A percentile compares a stretch with the other conserved stretches of the same genome.
These are phyloP conservation scores for Ornithoptera alexandrae DNA, from an alignment of 2,888 invertebrate species.

Conservation along the genomic window DNA sequence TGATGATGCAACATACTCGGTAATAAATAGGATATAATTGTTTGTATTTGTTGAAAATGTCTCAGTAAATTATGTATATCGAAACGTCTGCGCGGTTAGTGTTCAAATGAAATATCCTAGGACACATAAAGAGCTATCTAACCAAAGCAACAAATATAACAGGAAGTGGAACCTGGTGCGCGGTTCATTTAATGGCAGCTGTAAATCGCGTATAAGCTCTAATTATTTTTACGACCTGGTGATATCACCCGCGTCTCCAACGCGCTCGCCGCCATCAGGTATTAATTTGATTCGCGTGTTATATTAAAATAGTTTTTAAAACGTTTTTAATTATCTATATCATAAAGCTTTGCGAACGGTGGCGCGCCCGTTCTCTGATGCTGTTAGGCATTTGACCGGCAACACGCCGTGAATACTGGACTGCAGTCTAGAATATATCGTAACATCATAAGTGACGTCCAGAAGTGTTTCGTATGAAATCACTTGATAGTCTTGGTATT, in stretches of 20 bases:
- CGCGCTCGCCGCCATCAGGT: constrained; percentile 43
- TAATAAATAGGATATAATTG: no score
- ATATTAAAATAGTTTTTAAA: constrained; percentile 34
- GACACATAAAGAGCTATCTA: constrained; percentile 20
- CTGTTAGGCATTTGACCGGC: no score
- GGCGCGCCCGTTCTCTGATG: no score
- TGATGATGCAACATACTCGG: no score
- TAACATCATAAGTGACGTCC: no score
- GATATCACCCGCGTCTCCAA: constrained; percentile 42
- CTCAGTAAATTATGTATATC: constrained; percentile 5
- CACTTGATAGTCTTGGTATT: no score
- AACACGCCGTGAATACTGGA: no score
- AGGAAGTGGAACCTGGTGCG: constrained; percentile 8
- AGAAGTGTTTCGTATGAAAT: no score
- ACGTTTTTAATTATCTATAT: constrained; percentile 42
- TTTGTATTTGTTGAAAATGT: no score
- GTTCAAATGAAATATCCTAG: constrained; percentile 14
- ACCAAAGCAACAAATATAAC: constrained; percentile 11
- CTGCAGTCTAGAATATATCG: no score
- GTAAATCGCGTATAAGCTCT: constrained; percentile 52
- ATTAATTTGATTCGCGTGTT: constrained; percentile 51
- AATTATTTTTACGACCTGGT: constrained; percentile 57
- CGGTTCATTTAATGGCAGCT: constrained; percentile 28
- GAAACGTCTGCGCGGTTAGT: background rate
- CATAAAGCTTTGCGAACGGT: constrained; percentile 28